These are phyloP conservation scores for Diadumene lineata DNA, from an alignment of 92 coral and sea anemone species.

Conservation along the genomic window DNA sequence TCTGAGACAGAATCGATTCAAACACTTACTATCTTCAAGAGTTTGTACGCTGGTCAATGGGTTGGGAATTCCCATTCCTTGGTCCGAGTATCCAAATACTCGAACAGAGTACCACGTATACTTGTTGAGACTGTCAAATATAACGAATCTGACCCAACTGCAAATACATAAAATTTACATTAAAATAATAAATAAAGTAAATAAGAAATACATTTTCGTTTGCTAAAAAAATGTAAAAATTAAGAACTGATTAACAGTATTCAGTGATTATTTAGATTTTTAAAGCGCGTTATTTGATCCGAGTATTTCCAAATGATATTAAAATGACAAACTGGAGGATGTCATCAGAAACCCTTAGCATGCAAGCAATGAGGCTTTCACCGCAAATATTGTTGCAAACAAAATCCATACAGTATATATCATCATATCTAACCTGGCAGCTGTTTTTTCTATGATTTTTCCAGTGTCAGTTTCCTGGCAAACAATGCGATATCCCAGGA, in stretches of 20 bases:
- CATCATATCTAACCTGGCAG: not conserved
- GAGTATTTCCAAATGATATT: too few relatives aligned
- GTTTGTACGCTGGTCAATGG: conserved; percentile 19
- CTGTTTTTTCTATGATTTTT: not conserved
- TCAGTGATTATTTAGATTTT: too few relatives aligned
- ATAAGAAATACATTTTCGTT: not conserved
- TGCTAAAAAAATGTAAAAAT: too few relatives aligned
- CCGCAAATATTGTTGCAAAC: too few relatives aligned
- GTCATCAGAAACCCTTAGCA: too few relatives aligned
- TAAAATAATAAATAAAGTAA: not conserved
- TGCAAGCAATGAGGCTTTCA: too few relatives aligned
- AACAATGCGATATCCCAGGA: conserved; percentile 23
- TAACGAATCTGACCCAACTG: conserved; percentile 23
- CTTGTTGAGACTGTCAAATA: not conserved
- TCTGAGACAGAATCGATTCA: not conserved
- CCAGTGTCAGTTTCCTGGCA: conserved; percentile 20
- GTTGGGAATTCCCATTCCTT: conserved; percentile 19
- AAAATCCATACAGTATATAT: too few relatives aligned
- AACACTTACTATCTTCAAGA: conserved; percentile 32
- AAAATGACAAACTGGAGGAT: too few relatives aligned
- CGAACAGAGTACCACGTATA: conserved; percentile 20
- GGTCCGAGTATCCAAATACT: conserved; percentile 24
- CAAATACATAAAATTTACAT: too few relatives aligned
- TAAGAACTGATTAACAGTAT: too few relatives aligned
- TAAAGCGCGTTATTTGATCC: too few relatives aligned